These are phyloP conservation scores for Ceuthmochares aereus DNA, from an alignment of 2,113 vertebrate genomes.

Conservation along the genomic window DNA sequence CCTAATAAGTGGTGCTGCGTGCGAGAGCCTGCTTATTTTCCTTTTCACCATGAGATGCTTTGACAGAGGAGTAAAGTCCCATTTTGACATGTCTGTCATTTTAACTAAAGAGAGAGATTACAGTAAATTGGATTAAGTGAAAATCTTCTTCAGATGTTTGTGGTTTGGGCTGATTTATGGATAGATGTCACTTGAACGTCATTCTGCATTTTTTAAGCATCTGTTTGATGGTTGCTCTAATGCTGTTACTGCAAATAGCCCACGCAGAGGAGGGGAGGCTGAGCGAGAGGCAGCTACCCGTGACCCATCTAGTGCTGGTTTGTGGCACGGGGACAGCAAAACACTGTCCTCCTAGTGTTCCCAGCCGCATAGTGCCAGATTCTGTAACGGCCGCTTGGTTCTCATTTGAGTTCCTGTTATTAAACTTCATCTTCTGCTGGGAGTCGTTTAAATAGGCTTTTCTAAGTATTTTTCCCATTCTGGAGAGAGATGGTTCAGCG, in stretches of 20 bases:
- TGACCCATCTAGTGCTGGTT: background rate
- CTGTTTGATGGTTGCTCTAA: constrained; percentile 59
- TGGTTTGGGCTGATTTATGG: constrained; percentile 72
- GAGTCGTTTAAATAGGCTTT: background rate
- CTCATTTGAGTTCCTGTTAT: background rate
- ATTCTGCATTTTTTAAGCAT: constrained; percentile 67
- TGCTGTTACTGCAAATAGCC: constrained; percentile 52
- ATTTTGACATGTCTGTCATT: constrained; percentile 72
- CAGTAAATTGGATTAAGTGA: constrained; percentile 74
- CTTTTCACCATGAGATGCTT: constrained; percentile 64
- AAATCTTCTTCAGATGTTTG: constrained; percentile 73
- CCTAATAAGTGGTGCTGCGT: constrained; percentile 57
- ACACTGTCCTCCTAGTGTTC: background rate
- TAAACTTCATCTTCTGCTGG: background rate
- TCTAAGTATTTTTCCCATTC: background rate
- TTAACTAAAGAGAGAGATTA: constrained; percentile 72
- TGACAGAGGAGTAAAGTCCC: constrained; percentile 71
- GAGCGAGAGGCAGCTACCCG: constrained; percentile 39
- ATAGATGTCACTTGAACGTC: constrained; percentile 72
- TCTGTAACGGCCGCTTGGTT: background rate
- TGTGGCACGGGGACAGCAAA: background rate
- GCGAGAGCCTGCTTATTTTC: constrained; percentile 68
- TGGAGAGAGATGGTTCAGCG: background rate
- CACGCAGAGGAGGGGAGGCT: background rate
- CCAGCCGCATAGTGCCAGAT: background rate